Evolutionary conservation across 2,888 invertebrate species (phyloP).

Genomic region (Conchocele bisecta): DNA sequence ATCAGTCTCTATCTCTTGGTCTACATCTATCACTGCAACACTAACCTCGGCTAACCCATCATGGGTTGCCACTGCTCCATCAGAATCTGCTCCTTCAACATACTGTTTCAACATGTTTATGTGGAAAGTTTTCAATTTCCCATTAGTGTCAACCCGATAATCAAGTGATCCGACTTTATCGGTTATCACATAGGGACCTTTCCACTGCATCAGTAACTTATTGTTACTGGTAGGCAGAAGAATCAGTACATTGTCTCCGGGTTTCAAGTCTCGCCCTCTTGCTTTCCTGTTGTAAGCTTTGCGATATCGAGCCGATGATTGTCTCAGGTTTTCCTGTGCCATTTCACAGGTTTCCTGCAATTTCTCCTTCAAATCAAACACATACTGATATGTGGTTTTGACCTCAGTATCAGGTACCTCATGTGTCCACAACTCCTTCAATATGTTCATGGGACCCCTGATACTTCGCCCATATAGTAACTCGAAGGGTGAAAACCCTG

Average conservation of each 20-base stretch:
- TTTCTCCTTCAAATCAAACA: slow-evolving; percentile 23
- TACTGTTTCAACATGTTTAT: slow-evolving; percentile 41
- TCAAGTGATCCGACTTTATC: slow-evolving; percentile 22
- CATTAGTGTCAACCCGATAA: slow-evolving; percentile 21
- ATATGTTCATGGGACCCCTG: slow-evolving; percentile 52
- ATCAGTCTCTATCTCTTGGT: background rate
- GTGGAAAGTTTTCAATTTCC: slow-evolving; percentile 31
- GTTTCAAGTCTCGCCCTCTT: slow-evolving; percentile 13
- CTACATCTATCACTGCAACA: slow-evolving; percentile 6
- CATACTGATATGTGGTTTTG: slow-evolving; percentile 18
- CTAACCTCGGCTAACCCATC: background rate
- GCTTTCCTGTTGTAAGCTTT: slow-evolving; percentile 40
- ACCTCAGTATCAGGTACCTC: slow-evolving; percentile 26
- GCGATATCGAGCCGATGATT: slow-evolving; percentile 4
- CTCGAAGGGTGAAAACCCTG: slow-evolving; percentile 48
- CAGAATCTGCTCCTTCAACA: background rate
- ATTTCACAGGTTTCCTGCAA: slow-evolving; percentile 27
- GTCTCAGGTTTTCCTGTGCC: slow-evolving; percentile 28
- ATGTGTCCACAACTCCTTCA: slow-evolving; percentile 43
- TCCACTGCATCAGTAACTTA: slow-evolving; percentile 48
- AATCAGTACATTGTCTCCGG: slow-evolving; percentile 46
- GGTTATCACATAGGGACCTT: slow-evolving; percentile 43
- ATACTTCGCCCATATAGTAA: slow-evolving; percentile 46
- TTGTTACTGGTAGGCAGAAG: slow-evolving; percentile 45
- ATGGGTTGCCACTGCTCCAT: background rate